phyloP scores from a whole-genome alignment of 2,888 invertebrate species.

The Drosophila algonquin region DNA sequence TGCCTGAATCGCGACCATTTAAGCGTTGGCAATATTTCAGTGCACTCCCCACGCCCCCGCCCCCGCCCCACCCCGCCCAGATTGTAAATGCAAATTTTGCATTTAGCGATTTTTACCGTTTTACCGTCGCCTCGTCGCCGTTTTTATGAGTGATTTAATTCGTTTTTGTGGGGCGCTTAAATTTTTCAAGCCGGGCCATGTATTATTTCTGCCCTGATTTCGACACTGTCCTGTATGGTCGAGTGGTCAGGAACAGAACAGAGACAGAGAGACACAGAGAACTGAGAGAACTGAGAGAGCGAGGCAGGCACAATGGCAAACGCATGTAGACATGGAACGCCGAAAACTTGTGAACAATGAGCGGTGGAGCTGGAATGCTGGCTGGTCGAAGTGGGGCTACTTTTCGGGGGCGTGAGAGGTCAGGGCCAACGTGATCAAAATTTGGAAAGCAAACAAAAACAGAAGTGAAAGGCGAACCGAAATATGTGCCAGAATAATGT shows the following conservation, averaged over 20 bases:
- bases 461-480: slow-evolving; percentile 21
- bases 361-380: slow-evolving; percentile 5
- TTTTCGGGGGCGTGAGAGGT: slow-evolving; percentile 20
- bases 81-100: slow-evolving; percentile 74
- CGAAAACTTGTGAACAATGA: slow-evolving; percentile 53
- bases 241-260: slow-evolving; percentile 41
- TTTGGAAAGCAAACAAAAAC: slow-evolving; percentile 65
- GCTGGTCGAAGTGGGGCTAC: not conserved
- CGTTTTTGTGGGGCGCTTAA: slow-evolving; percentile 23
- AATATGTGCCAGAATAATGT: slow-evolving; percentile 41
- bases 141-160: slow-evolving; percentile 64
- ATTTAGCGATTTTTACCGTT: slow-evolving; percentile 50
- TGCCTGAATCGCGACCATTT: slow-evolving; percentile 36
- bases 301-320: slow-evolving; percentile 31
- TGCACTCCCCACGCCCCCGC: not conserved
- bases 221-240: slow-evolving; percentile 35
- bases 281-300: not conserved
- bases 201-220: slow-evolving; percentile 27
- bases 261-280: not conserved
- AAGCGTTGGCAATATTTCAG: slow-evolving; percentile 54
- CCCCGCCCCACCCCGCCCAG: slow-evolving; percentile 1
- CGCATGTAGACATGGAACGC: slow-evolving; percentile 42
- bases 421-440: slow-evolving; percentile 67
- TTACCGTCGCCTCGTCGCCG: not conserved
- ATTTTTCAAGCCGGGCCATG: slow-evolving; percentile 20